These are phyloP conservation scores for Nasonia longicornis DNA, from an alignment of 1,140 invertebrate genomes.

Conservation along the genomic window DNA sequence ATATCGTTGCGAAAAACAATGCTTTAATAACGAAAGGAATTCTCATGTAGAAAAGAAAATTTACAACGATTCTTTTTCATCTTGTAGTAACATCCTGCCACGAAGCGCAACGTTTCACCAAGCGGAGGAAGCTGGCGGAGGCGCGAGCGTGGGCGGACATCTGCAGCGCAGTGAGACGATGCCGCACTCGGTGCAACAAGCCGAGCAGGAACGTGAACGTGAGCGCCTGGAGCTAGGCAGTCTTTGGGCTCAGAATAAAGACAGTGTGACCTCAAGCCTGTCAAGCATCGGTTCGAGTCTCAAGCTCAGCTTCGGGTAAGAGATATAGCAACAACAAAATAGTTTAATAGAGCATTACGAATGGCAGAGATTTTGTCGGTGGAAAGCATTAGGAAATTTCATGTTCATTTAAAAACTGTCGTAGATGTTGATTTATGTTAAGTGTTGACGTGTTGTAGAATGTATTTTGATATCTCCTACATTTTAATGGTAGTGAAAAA, in stretches of 20 bases:
- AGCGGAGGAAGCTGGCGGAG: constrained; percentile 59
- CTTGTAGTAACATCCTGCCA: constrained; percentile 60
- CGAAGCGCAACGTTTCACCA: constrained; percentile 67
- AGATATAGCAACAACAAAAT: not conserved
- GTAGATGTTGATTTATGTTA: too few species aligned
- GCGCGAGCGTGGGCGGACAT: constrained; percentile 57
- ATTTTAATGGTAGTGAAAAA: not conserved
- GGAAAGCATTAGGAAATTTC: not conserved
- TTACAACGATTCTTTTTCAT: constrained; percentile 47
- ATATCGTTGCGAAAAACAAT: not conserved
- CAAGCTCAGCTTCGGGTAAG: constrained; percentile 87
- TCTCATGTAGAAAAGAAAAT: too few species aligned
- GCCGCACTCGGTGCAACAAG: constrained; percentile 71
- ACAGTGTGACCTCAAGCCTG: constrained; percentile 80
- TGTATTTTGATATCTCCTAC: too few species aligned
- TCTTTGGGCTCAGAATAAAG: constrained; percentile 68
- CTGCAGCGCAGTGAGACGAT: constrained; percentile 86
- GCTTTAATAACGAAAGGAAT: too few species aligned
- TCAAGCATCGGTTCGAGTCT: constrained; percentile 82
- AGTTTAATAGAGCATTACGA: not conserved
- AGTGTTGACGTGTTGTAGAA: too few species aligned
- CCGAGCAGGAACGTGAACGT: constrained; percentile 65
- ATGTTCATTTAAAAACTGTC: not conserved
- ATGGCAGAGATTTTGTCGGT: not conserved
- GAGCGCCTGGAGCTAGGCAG: constrained; percentile 65